These are phyloP conservation scores for Pararge aegeria DNA, from an alignment of 1,140 invertebrate genomes.

Conservation along the genomic window DNA sequence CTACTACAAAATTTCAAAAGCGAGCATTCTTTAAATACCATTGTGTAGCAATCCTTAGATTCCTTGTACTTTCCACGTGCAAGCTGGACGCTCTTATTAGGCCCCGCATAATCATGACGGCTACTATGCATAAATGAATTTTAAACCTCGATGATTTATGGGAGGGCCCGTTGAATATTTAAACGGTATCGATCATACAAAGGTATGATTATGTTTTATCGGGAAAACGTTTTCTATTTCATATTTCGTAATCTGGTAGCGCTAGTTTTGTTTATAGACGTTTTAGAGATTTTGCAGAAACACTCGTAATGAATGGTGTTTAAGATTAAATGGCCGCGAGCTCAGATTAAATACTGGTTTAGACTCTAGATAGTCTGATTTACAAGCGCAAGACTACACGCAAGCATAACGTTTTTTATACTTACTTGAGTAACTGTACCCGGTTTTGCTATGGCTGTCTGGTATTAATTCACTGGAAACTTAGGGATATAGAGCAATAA, in stretches of 20 bases:
- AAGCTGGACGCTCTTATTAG: conserved; percentile 36
- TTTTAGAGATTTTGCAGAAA: not conserved
- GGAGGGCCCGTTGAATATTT: conserved; percentile 50
- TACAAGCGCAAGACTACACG: too few relatives aligned
- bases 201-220: conserved; percentile 34
- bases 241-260: conserved; percentile 17
- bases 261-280: not conserved
- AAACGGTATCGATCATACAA: conserved; percentile 45
- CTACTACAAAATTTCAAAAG: too few relatives aligned
- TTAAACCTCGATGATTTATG: conserved; percentile 52
- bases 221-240: conserved; percentile 31
- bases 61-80: conserved; percentile 35
- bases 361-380: not conserved
- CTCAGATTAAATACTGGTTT: not conserved
- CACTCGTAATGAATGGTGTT: not conserved
- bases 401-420: too few relatives aligned
- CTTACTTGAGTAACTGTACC: too few relatives aligned
- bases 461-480: too few relatives aligned
- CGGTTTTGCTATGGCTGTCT: too few relatives aligned
- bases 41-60: not conserved
- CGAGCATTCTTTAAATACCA: not conserved
- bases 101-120: conserved; percentile 42
- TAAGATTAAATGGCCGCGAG: not conserved
- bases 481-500: too few relatives aligned
- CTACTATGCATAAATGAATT: conserved; percentile 66